Percentiles rank a stretch among this genome's conserved stretches.
Evolutionary conservation across 2,888 invertebrate species (phyloP).

Genomic region (Melinopterus prodromus): DNA sequence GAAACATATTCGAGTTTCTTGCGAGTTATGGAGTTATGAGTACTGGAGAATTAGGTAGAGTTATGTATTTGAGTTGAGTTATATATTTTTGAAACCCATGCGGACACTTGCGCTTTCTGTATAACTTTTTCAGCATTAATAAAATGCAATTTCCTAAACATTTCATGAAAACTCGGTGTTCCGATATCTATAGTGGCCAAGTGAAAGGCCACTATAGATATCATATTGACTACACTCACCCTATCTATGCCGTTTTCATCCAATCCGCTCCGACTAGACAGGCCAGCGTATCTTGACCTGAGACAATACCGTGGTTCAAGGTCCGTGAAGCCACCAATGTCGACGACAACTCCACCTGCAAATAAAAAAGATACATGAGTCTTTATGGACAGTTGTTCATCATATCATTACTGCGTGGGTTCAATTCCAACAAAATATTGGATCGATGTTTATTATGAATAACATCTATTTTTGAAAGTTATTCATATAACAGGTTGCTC

Average conservation of each 20-base stretch:
- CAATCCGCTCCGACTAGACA: slow-evolving; percentile 44
- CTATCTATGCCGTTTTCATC: slow-evolving; percentile 41
- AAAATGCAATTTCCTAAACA: no score
- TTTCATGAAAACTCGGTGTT: background rate
- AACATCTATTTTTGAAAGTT: background rate
- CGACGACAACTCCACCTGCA: slow-evolving; percentile 48
- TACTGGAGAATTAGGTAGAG: no score
- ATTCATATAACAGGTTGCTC: background rate
- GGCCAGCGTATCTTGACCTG: slow-evolving; percentile 54
- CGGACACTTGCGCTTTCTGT: no score
- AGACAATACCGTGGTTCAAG: slow-evolving; percentile 55
- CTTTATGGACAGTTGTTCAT: background rate
- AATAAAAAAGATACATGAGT: slow-evolving; percentile 21
- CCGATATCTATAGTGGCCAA: background rate
- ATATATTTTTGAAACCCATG: no score
- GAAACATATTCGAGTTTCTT: no score
- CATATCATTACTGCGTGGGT: background rate
- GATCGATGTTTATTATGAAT: background rate
- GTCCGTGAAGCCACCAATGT: slow-evolving; percentile 49
- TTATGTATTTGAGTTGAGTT: no score
- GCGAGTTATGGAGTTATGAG: no score
- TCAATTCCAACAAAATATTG: background rate
- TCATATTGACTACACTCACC: slow-evolving; percentile 41
- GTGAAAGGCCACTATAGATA: background rate
- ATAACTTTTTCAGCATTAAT: no score